Conservation (phyloP, 2,888 invertebrate genomes). For the Branchinecta sandiegonensis region DNA sequence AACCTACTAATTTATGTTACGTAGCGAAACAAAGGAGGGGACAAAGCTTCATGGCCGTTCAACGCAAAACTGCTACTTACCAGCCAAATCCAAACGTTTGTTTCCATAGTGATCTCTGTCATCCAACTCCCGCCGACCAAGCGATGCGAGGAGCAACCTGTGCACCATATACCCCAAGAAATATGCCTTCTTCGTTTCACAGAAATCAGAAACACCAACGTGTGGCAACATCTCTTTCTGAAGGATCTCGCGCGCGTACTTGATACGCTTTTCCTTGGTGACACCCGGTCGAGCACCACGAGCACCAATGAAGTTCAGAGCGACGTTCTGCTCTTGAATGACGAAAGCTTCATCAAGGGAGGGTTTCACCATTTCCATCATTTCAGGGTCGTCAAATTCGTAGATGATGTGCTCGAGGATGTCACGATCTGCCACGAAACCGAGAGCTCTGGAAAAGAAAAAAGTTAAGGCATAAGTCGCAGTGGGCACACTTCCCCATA, state of each 20-base stretch:
- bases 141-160: conserved; percentile 74
- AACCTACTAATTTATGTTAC: no score
- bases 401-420: conserved; percentile 99
- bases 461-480: no score
- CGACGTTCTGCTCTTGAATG: conserved; percentile 97
- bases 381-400: conserved; percentile 99
- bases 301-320: conserved; percentile 94
- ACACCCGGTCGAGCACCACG: conserved; percentile 96
- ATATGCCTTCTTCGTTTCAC: conserved; percentile 99
- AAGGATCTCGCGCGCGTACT: conserved; percentile 96
- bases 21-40: no score
- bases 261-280: conserved; percentile 95
- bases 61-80: conserved; percentile 34
- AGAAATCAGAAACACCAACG: conserved; percentile 97
- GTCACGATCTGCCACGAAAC: conserved; percentile 97
- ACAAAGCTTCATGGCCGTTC: no score
- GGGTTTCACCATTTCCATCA: conserved; percentile 99
- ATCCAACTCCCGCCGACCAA: conserved; percentile 91
- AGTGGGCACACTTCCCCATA: no score
- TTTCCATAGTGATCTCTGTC: conserved; percentile 99
- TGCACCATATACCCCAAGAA: conserved; percentile 98
- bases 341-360: conserved; percentile 98
- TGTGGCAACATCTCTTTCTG: conserved; percentile 99
- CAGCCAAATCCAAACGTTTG: conserved; percentile 92
- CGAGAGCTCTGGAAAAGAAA: conserved; percentile 55